phyloP scores from a whole-genome alignment of 2,113 vertebrate genomes.

The Rhinolophus sinicus region DNA sequence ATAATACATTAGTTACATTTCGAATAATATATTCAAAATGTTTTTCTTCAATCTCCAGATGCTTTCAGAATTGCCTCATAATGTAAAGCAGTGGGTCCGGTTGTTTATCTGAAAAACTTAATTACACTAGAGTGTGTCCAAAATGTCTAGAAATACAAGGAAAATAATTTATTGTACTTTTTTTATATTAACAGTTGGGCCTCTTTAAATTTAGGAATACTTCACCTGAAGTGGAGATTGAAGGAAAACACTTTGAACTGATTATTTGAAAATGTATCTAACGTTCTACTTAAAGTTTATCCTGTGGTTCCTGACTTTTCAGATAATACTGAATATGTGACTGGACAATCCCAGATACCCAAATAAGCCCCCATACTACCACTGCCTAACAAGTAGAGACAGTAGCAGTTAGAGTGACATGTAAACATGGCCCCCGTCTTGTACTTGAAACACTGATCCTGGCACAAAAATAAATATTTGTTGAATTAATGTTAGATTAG shows the following conservation, averaged over 20 bases:
- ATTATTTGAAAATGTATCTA: slow-evolving; percentile 38
- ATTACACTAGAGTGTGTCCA: background rate
- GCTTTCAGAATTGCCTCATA: background rate
- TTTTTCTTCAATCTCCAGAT: background rate
- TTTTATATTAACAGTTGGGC: background rate
- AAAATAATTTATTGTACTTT: slow-evolving; percentile 16
- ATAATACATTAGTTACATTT: background rate
- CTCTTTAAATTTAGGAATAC: slow-evolving; percentile 49
- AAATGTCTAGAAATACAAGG: background rate
- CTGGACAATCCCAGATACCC: background rate
- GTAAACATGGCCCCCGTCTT: background rate
- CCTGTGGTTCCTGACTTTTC: background rate
- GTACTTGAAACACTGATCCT: slow-evolving; percentile 7
- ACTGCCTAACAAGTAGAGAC: background rate
- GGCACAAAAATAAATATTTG: slow-evolving; percentile 14
- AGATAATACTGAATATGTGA: background rate
- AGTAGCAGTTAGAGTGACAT: background rate
- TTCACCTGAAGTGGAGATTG: background rate
- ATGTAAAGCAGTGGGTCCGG: background rate
- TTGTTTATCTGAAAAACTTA: background rate
- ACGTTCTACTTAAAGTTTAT: background rate
- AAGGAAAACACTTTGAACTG: background rate
- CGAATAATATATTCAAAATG: background rate
- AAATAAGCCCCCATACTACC: background rate
- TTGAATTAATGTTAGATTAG: background rate